A percentile compares a stretch with the other conserved stretches of the same genome.
phyloP scores from a whole-genome alignment of 2,888 invertebrate genomes.

The Gerosis bhagava region DNA sequence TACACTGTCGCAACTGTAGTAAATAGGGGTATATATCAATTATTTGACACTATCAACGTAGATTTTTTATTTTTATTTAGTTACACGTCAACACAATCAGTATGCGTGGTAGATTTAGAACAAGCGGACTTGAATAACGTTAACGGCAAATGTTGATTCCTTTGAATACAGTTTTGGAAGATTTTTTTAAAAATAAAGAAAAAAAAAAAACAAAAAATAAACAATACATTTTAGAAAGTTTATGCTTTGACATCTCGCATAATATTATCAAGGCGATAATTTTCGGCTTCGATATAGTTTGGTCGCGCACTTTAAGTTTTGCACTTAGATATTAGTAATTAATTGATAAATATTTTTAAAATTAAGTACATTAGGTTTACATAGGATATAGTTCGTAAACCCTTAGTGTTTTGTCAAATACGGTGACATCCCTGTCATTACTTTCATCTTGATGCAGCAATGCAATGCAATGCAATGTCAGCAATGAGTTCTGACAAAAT shows the following conservation, averaged over 20 bases:
- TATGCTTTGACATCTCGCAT: conserved; percentile 24
- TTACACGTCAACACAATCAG: conserved; percentile 20
- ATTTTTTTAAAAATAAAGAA: conserved; percentile 4
- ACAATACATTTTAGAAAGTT: conserved; percentile 23
- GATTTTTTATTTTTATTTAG: conserved; percentile 17
- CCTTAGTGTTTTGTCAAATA: too few relatives aligned
- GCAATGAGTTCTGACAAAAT: too few relatives aligned
- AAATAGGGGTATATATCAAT: conserved; percentile 24
- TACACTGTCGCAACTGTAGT: conserved; percentile 24
- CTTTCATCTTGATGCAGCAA: too few relatives aligned
- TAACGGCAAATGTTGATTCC: conserved; percentile 19
- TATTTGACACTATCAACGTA: conserved; percentile 26
- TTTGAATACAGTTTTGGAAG: conserved; percentile 23
- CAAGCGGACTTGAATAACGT: conserved; percentile 15
- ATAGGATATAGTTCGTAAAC: too few relatives aligned
- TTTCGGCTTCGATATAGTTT: conserved; percentile 6
- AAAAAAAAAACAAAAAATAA: conserved; percentile 7
- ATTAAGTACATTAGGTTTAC: too few relatives aligned
- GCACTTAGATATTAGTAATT: too few relatives aligned
- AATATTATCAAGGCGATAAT: too few relatives aligned
- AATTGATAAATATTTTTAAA: too few relatives aligned
- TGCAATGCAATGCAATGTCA: too few relatives aligned
- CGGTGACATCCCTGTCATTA: too few relatives aligned
- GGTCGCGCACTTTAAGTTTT: too few relatives aligned
- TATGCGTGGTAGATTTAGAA: conserved; percentile 18